Percentiles rank a stretch among this genome's conserved stretches.
These are phyloP conservation scores for Andricus curvator DNA, from an alignment of 2,888 invertebrate genomes.

Conservation along the genomic window DNA sequence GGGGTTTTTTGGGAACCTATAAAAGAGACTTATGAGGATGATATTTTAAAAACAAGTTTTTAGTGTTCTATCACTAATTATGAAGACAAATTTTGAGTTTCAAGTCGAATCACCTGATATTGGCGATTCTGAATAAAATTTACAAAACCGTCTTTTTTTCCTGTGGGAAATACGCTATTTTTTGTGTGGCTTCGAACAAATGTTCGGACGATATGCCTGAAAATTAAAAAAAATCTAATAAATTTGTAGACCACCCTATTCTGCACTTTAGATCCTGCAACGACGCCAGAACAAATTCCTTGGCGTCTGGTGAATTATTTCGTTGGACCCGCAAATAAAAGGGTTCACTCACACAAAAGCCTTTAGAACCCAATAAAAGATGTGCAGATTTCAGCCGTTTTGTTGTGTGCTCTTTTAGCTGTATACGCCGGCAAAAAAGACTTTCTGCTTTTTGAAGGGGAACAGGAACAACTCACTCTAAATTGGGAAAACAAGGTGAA, in stretches of 20 bases:
- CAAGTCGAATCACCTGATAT: too few species aligned
- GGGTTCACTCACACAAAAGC: conserved; percentile 32
- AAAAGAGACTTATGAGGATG: too few species aligned
- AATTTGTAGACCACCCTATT: background rate
- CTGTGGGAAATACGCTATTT: too few species aligned
- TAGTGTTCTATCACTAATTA: too few species aligned
- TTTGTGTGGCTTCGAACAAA: too few species aligned
- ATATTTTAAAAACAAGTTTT: too few species aligned
- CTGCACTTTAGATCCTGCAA: conserved; percentile 4
- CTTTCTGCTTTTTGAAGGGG: background rate
- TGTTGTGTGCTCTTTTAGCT: background rate
- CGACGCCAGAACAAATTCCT: conserved; percentile 9
- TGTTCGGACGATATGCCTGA: too few species aligned
- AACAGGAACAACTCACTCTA: conserved; percentile 10
- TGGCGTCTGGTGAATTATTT: conserved; percentile 30
- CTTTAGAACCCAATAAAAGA: conserved; percentile 34
- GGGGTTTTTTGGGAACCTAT: too few species aligned
- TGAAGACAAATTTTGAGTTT: too few species aligned
- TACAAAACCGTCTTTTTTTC: too few species aligned
- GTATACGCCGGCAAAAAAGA: conserved; percentile 14
- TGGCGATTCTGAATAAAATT: too few species aligned
- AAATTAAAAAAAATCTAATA: too few species aligned
- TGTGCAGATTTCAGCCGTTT: conserved; percentile 18
- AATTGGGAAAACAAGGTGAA: background rate
- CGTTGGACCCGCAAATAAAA: conserved; percentile 28